Evolutionary conservation across 2,113 vertebrate genomes (phyloP), one percentile per base, ranked within the genome.

Genomic region (Colinus virginianus): DNA sequence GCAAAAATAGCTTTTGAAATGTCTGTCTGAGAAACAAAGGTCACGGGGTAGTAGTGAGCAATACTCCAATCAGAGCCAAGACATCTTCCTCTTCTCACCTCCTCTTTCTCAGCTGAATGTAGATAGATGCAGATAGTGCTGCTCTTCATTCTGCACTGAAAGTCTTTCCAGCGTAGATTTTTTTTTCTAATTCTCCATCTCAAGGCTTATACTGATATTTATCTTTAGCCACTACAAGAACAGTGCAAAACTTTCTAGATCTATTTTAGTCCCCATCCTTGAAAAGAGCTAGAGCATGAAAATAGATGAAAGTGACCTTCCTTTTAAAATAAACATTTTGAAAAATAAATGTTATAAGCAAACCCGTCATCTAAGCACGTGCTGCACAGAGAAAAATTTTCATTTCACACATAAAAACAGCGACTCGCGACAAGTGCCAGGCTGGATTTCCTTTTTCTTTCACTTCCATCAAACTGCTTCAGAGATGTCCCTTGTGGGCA

Each of bases 1-100:
- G 61, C 46, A 53, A 84, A 90, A 76, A 5, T 1, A 90, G 40
- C 64, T 76, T 93, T 78, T 75, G 76, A 88, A 75, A 40, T 28
- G 67, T 56, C 71, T 71, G n/a, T 40, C 36, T 90, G 22, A 11
- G 48, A 43, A 75, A 34, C 9, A 75, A 81, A 81, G 22, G 66
- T 61, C 56, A 6, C 17, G 75, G 4, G 22, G 12, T n/a, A 5
- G 48, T 22, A 55, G 32, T 1, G 63, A 71, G 55, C 40, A 85
- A 62, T 23, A n/a, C 23, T 62, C 23, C 55, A 49, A 9, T 59
- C 78, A 25, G 69, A 66, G 87, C 45, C 84, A 67, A 71, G n/a
- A 32, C 3, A 2, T 48, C 70, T 46, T 19, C 58, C 56, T 45
- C 34, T 74, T 38, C 42, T 21, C 36, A 66, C 1, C n/a, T 42